Conservation (phyloP, 2,888 invertebrate genomes). For the Balanococcus diminutus region DNA sequence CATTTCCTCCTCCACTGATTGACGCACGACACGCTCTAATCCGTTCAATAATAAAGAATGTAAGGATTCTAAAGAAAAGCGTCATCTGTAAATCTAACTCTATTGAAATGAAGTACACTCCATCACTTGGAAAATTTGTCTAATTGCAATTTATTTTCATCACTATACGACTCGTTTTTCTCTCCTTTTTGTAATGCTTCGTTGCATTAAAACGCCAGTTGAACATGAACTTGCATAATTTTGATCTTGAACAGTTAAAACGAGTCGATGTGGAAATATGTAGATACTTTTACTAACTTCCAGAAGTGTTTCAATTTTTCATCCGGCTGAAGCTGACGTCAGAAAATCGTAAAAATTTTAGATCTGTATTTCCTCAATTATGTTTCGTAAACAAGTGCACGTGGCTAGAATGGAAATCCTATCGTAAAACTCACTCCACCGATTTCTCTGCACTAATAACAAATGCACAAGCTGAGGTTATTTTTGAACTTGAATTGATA, state of each 20-base stretch:
- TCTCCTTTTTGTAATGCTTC: not conserved
- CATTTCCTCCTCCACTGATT: too few relatives aligned
- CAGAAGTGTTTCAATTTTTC: not conserved
- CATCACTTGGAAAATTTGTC: not conserved
- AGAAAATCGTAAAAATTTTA: not conserved
- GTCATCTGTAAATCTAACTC: too few relatives aligned
- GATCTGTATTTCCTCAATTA: slow-evolving; percentile 1
- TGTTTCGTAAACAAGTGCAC: not conserved
- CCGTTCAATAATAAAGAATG: not conserved
- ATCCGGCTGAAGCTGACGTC: slow-evolving; percentile 4
- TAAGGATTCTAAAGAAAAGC: not conserved
- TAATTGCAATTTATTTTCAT: slow-evolving; percentile 1
- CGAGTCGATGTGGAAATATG: not conserved
- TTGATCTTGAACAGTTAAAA: not conserved
- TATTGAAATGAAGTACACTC: too few relatives aligned
- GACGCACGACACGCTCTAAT: too few relatives aligned
- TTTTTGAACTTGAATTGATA: not conserved
- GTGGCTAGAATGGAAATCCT: not conserved
- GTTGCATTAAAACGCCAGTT: not conserved
- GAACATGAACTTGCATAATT: not conserved
- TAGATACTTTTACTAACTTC: not conserved
- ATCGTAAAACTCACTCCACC: not conserved
- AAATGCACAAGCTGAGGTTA: not conserved
- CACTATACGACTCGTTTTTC: not conserved
- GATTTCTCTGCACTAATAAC: not conserved